Evolutionary conservation across 2,113 vertebrate species (phyloP), one percentile per base, ranked within the genome.

Genomic region (Piprites chloris): DNA sequence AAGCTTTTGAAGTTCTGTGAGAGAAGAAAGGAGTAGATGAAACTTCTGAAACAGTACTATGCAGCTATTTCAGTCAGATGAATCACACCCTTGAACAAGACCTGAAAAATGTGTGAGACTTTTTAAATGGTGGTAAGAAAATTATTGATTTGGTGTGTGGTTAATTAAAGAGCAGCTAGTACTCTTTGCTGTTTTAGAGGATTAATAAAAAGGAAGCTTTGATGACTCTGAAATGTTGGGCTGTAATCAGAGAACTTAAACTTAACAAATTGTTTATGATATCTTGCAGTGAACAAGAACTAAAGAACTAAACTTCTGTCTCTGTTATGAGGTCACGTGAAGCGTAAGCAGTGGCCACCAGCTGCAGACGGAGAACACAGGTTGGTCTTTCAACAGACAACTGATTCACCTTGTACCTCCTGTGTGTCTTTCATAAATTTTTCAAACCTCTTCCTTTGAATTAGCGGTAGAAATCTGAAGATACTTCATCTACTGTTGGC

Each of bases 111-210:
- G 32, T 87, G 87, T 63, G 79, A 94, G 53, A 77, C 83, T 85
- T 71, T 56, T 53, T 50, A 87, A 87, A 81, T 72, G 28, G 41
- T 50, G 59, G 42, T 68, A 87, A 49, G 69, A 72, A 87, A 90
- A 90, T 62, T 80, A 49, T 62, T 94, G 86, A 52, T 92, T 77
- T 84, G 44, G n/a, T 77, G n/a, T 87, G 69, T 77, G 49, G 28
- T 90, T 96, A 94, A 94, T 94, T 90, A 92, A 94, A 85, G 47
- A 87, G 68, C 74, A 77, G 39, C 65, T 87, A 49, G 74, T 92
- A 77, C 39, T 77, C 46, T 75, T 66, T 23, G 14, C 19, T 87
- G 33, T 39, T 92, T 77, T 59, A 85, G 44, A 90, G 41, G 28
- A 72, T 53, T 85, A 87, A 63, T 87, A 50, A 68, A 80, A 91